These are phyloP conservation scores for Trisateles emortualis DNA, from an alignment of 2,888 invertebrate genomes.

Conservation along the genomic window DNA sequence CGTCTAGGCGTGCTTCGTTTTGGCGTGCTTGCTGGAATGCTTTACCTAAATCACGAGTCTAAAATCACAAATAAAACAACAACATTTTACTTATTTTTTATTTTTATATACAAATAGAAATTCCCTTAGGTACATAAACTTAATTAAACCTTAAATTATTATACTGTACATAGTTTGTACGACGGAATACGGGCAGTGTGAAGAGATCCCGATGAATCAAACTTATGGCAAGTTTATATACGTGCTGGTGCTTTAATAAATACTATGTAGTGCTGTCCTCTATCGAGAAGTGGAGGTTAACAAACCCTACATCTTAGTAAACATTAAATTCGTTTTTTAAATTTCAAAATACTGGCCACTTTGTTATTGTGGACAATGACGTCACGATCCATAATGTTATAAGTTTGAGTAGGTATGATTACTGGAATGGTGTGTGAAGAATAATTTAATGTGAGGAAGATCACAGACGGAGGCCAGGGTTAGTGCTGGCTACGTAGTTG, in stretches of 20 bases:
- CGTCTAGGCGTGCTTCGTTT: too few species aligned
- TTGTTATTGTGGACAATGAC: not conserved
- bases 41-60: too few species aligned
- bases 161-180: constrained; percentile 73
- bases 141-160: constrained; percentile 76
- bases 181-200: constrained; percentile 71
- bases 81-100: constrained; percentile 53
- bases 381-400: constrained; percentile 5
- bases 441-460: constrained; percentile 38
- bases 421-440: constrained; percentile 31
- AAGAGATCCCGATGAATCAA: constrained; percentile 58
- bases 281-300: constrained; percentile 32
- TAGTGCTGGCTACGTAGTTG: constrained; percentile 94
- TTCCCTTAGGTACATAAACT: constrained; percentile 76
- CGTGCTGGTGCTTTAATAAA: constrained; percentile 54
- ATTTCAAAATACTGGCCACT: constrained; percentile 15
- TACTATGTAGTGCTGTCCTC: constrained; percentile 42
- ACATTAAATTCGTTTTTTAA: constrained; percentile 24
- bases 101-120: constrained; percentile 84
- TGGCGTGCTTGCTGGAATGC: too few species aligned
- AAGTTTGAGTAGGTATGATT: constrained; percentile 23
- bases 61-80: constrained; percentile 41
- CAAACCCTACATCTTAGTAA: constrained; percentile 34
- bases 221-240: constrained; percentile 58
- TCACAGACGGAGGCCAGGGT: constrained; percentile 94